Conservation (phyloP, 2,888 invertebrate species). For the Julus scandinavius region DNA sequence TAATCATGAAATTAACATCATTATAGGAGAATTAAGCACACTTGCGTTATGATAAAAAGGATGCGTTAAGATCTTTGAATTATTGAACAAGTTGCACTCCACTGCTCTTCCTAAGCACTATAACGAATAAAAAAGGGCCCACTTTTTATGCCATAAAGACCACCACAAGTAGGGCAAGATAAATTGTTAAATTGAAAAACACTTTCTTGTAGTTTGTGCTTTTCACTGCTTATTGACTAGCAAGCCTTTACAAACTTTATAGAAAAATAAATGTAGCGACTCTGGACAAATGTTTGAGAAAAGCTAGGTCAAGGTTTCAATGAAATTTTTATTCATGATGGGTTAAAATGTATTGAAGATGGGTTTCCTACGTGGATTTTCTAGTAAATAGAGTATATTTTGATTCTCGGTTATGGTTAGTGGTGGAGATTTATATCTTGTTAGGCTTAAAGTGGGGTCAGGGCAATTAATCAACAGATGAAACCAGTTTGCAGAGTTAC, state of each 20-base stretch:
- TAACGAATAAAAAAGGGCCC: not conserved
- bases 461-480: too few relatives aligned
- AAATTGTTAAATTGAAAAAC: constrained; percentile 17
- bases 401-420: too few relatives aligned
- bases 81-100: constrained; percentile 21
- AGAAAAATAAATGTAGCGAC: not conserved
- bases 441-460: too few relatives aligned
- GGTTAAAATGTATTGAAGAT: too few relatives aligned
- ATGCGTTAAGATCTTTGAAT: constrained; percentile 43
- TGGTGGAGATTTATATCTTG: too few relatives aligned
- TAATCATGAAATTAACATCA: constrained; percentile 29
- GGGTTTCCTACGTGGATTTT: too few relatives aligned
- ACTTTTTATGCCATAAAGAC: not conserved
- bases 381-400: too few relatives aligned
- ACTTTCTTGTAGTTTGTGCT: not conserved
- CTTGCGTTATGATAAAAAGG: not conserved
- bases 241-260: not conserved
- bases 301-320: not conserved
- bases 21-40: constrained; percentile 8
- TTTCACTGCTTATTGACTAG: not conserved
- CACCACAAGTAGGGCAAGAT: constrained; percentile 27
- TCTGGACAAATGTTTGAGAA: not conserved
- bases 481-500: too few relatives aligned
- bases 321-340: not conserved
- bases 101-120: not conserved